Evolutionary conservation across 2,113 vertebrate genomes (phyloP), one percentile per base, ranked within the genome.

Genomic region (Barbus barbus): DNA sequence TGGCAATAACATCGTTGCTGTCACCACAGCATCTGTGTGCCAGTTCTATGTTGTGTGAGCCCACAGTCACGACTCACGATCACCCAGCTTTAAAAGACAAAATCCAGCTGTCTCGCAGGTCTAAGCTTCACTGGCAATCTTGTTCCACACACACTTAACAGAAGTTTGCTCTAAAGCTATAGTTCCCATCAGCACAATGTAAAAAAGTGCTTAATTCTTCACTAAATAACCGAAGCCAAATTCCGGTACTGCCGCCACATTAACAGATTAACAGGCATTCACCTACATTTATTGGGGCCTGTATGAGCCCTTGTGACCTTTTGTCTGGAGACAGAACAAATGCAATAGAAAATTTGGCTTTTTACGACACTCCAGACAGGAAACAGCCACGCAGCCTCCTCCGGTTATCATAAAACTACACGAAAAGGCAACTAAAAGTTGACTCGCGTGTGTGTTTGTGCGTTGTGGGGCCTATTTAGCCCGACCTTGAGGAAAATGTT

Each of bases 221-320:
- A 73, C 38, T 26, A 24, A 44, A 73, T 44, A 69, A 63, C 65
- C 9, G 0, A 69, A 36, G 65, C 33, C 33, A 38, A 73, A 73
- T 73, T 73, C 38, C 71, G 22, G 38, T 24, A 13, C 28, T n/a
- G 74, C 48, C 11, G 4, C 75, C 75, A 38, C 53, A 36, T 78
- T 36, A 78, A 78, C 51, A 78, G 18, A 78, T 78, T 60, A 36
- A 38, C 31, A 78, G 51, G 28, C 67, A 63, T 41, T 65, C 56
- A 38, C 44, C 85, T 44, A 22, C 58, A 41, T 84, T 80, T 44
- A 75, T 72, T 67, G 63, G 85, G 58, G 81, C 86, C 86, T 56
- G 63, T 41, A 53, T 92, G 91, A 91, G 88, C 86, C 81, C 83
- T 87, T 81, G 77, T 90, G 91, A 91, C 90, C 90, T 89, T 85